A percentile compares a stretch with the other conserved stretches of the same genome.
Evolutionary conservation across 2,797 vertebrate species (phyloP).

Genomic region (Numenius phaeopus): DNA sequence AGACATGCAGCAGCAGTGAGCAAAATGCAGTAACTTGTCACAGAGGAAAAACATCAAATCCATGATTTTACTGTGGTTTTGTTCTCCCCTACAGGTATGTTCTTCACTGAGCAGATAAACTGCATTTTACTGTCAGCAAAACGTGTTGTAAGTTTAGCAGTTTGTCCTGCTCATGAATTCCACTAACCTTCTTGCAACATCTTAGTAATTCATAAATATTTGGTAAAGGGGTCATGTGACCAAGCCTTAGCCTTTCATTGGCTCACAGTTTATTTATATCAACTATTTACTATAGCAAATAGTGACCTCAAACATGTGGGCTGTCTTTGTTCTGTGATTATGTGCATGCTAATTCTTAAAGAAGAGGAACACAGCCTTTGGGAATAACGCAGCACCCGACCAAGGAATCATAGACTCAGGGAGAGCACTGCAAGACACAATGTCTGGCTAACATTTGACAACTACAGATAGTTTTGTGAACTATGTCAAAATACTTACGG

Average conservation of each 20-base stretch:
- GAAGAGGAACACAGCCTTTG: neutral
- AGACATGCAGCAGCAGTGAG: neutral
- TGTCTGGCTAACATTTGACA: neutral
- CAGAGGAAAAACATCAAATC: neutral
- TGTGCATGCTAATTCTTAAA: neutral
- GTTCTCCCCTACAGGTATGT: neutral
- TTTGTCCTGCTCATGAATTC: neutral
- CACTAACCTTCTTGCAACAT: neutral
- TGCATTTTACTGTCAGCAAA: neutral
- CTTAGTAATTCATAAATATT: neutral
- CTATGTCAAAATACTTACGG: neutral
- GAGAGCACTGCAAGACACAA: neutral
- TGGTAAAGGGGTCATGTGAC: neutral
- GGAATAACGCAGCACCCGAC: neutral
- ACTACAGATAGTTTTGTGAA: neutral
- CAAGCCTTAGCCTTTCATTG: neutral
- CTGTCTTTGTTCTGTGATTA: neutral
- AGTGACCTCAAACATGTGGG: accelerated
- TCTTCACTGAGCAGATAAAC: neutral
- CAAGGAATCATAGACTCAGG: neutral
- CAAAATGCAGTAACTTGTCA: neutral
- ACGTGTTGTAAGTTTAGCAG: neutral
- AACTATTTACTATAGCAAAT: neutral
- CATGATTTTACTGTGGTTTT: neutral
- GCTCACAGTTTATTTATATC: neutral